Conservation (phyloP, 2,113 vertebrate genomes). For the Pituophis catenifer region DNA sequence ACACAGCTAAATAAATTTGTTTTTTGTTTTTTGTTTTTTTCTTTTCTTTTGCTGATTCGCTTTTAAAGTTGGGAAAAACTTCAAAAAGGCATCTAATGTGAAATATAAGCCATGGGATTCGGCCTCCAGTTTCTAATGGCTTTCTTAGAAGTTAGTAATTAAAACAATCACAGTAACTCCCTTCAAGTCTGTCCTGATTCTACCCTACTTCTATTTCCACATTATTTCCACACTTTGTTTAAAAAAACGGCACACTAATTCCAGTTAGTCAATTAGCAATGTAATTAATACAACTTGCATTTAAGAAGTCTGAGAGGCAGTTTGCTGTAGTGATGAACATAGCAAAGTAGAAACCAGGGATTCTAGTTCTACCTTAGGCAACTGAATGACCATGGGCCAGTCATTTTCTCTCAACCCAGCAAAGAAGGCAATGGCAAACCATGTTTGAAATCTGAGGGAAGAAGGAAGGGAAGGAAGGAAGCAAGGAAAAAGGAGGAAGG, state of each 20-base stretch:
- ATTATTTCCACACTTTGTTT: neutral
- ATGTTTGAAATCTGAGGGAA: neutral
- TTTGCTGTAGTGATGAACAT: neutral
- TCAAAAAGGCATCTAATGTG: neutral
- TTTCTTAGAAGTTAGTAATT: neutral
- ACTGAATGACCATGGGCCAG: neutral
- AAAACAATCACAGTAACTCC: neutral
- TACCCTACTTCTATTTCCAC: neutral
- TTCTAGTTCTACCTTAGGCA: neutral
- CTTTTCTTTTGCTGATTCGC: neutral
- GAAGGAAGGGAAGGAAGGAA: neutral
- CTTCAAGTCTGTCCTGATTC: neutral
- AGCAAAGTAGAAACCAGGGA: neutral
- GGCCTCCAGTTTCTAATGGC: neutral
- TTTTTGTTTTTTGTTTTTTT: neutral
- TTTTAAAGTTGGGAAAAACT: neutral
- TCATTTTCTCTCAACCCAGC: neutral
- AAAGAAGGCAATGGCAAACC: neutral
- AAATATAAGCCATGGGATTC: neutral
- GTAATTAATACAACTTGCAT: neutral
- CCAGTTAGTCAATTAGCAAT: neutral
- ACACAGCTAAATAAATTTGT: neutral
- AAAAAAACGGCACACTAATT: neutral
- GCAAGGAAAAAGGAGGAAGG: too few species aligned
- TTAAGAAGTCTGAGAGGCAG: neutral